Base-by-base conservation (phyloP, 2,888 invertebrate genomes). In the Rhagium mordax region DNA sequence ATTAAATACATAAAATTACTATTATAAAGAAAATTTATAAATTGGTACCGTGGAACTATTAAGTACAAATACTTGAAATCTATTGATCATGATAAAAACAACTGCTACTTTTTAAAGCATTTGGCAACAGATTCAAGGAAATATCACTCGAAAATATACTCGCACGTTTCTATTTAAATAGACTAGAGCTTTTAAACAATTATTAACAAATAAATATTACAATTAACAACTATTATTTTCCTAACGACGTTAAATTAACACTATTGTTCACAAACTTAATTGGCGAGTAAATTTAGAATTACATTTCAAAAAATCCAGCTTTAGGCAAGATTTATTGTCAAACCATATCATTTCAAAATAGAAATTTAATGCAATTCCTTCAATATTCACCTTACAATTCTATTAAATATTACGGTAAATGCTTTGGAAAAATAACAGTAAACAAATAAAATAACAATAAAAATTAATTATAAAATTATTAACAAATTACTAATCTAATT, bases 31-130 rank as follows among this genome's bases (percentile, higher is more conserved):
- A 33, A 67, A n/a, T 53, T 70, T 66, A 62, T 55, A 64, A 73
- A 65, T 71, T 65, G 61, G 70, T 71, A 72, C 72, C 49, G 66
- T 77, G 75, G 72, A 78, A 79, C 76, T 76, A 74, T 75, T 83
- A 83, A 83, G 83, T 83, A 83, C 83, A 83, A 79, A 71, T 76
- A 78, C 75, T 75, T 81, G 82, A 82, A 82, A 82, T 82, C 83
- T 82, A 82, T 80, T 82, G 83, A 82, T 82, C 83, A 81, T 76
- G 51, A 72, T 59, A 69, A 71, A 15, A 51, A 51, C 51, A 10
- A 53, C 59, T 59, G 62, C 49, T 27, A 64, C 18, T 64, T 64
- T 29, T 70, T 41, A 47, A 47, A 61, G 20, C 41, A 21, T 21
- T 21, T 20, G 20, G 16, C 33, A 24, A 51, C n/a, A n/a, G 10